These are phyloP conservation scores for Gonioctena quinquepunctata DNA, from an alignment of 1,140 invertebrate genomes.

Conservation along the genomic window DNA sequence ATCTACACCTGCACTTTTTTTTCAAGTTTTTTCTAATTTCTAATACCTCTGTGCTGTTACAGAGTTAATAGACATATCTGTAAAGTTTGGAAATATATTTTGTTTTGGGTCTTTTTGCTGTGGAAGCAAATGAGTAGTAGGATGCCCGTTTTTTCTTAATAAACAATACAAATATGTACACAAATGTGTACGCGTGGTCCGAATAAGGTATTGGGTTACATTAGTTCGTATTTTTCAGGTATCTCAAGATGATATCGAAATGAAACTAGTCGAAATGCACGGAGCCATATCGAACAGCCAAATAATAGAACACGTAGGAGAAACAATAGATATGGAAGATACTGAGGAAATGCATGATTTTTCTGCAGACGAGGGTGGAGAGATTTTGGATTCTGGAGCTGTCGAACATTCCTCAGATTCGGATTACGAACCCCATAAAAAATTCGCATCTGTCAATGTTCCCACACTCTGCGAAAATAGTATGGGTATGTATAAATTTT, in stretches of 20 bases:
- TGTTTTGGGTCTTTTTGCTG: too few relatives aligned
- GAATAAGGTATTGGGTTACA: too few relatives aligned
- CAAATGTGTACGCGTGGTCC: too few relatives aligned
- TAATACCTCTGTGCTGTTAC: too few relatives aligned
- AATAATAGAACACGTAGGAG: slow-evolving; percentile 13
- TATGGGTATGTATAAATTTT: not conserved
- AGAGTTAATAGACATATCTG: too few relatives aligned
- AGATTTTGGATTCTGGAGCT: slow-evolving; percentile 39
- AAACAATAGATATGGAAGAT: slow-evolving; percentile 24
- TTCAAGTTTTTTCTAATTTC: too few relatives aligned
- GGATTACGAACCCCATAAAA: slow-evolving; percentile 37
- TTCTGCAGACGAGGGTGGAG: slow-evolving; percentile 24
- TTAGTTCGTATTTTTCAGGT: not conserved
- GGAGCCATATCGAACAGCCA: slow-evolving; percentile 29
- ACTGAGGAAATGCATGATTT: slow-evolving; percentile 5
- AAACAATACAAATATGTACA: too few relatives aligned
- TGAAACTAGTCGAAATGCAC: slow-evolving; percentile 49
- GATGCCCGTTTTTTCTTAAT: too few relatives aligned
- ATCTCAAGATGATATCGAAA: slow-evolving; percentile 43
- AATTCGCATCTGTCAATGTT: not conserved
- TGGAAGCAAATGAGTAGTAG: too few relatives aligned
- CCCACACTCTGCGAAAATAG: not conserved
- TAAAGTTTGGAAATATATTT: too few relatives aligned
- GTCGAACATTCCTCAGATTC: slow-evolving; percentile 43
- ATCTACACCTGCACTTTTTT: too few relatives aligned